Percentiles rank a stretch among this genome's conserved stretches.
Conservation (phyloP, 2,888 invertebrate genomes). For the Rhynchonema sp. region DNA sequence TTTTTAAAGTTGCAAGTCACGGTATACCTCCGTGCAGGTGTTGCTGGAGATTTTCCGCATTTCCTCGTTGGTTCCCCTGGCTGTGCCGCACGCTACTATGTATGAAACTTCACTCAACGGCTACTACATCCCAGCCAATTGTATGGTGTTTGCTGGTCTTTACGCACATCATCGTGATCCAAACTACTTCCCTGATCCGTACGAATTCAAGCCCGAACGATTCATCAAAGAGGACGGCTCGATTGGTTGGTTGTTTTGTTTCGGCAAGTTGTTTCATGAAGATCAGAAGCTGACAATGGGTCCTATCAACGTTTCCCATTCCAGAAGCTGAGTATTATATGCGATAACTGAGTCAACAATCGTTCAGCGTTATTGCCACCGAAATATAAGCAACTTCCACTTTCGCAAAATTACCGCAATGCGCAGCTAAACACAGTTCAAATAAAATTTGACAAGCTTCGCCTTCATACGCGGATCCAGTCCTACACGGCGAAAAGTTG, state of each 20-base stretch:
- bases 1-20: neutral
- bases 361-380: too few relatives aligned
- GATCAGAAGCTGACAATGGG: too few relatives aligned
- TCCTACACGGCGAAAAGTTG: too few relatives aligned
- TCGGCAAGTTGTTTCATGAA: too few relatives aligned
- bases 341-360: too few relatives aligned
- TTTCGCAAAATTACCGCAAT: too few relatives aligned
- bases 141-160: slow-evolving; percentile 4
- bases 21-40: neutral
- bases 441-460: too few relatives aligned
- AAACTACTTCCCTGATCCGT: slow-evolving; percentile 3
- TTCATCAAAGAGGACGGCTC: slow-evolving; percentile 6
- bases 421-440: too few relatives aligned
- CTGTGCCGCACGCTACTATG: slow-evolving; percentile 6
- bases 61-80: slow-evolving; percentile 3
- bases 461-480: too few relatives aligned
- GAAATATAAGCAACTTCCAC: too few relatives aligned
- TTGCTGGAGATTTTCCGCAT: slow-evolving; percentile 5
- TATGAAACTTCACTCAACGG: slow-evolving; percentile 3
- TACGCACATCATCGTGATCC: slow-evolving; percentile 6
- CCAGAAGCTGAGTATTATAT: too few relatives aligned
- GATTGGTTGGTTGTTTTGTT: neutral
- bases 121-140: slow-evolving; percentile 5
- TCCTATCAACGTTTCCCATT: too few relatives aligned
- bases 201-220: slow-evolving; percentile 5